Evolutionary conservation across 2,888 invertebrate species (phyloP).

Genomic region (Desoria tigrina): DNA sequence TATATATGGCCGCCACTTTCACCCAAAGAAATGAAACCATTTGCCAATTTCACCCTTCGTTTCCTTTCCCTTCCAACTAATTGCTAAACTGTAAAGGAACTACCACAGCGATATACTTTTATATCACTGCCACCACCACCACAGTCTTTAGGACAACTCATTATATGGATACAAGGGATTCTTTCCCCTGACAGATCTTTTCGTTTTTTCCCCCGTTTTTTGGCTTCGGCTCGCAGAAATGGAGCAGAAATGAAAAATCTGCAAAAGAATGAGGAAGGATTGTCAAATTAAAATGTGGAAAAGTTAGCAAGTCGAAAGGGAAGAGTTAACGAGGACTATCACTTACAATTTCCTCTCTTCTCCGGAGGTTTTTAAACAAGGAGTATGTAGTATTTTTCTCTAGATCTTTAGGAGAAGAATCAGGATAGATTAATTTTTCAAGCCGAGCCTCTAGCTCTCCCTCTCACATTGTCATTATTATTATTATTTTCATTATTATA

Average conservation of each 20-base stretch:
- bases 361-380: too few species aligned
- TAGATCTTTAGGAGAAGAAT: too few species aligned
- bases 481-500: too few species aligned
- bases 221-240: constrained; percentile 4
- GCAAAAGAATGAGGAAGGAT: constrained; percentile 1
- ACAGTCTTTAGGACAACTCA: too few species aligned
- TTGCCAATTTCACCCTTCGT: constrained; percentile 13
- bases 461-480: too few species aligned
- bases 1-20: too few species aligned
- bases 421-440: constrained; percentile 4
- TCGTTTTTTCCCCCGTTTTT: neutral
- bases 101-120: neutral
- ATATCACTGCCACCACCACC: neutral
- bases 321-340: constrained; percentile 1
- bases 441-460: too few species aligned
- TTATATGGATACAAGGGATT: too few species aligned
- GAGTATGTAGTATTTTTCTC: too few species aligned
- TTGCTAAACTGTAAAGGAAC: constrained; percentile 3
- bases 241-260: constrained; percentile 11
- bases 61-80: neutral
- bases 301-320: neutral
- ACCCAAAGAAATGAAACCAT: neutral
- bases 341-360: neutral
- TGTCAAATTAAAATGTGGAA: constrained; percentile 10
- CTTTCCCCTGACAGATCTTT: too few species aligned